Conservation (phyloP, 2,113 vertebrate genomes). For the Rhabdomys dilectus region DNA sequence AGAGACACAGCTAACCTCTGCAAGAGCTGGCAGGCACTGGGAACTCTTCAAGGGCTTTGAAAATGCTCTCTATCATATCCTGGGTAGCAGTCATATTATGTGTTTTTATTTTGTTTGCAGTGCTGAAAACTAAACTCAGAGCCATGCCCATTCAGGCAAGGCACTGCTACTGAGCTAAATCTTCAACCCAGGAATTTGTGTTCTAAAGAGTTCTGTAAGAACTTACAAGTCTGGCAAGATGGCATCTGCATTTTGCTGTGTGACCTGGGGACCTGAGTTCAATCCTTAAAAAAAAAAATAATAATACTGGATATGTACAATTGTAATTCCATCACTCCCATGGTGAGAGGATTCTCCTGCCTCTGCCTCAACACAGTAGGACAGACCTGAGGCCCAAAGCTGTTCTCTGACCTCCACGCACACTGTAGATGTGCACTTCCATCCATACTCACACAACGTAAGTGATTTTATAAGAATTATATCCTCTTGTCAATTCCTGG, state of each 20-base stretch:
- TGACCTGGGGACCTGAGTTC: background rate
- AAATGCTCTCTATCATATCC: background rate
- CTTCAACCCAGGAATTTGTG: background rate
- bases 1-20: background rate
- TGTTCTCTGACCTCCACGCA: background rate
- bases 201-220: slow-evolving; percentile 11
- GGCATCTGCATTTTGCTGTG: background rate
- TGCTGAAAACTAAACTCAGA: background rate
- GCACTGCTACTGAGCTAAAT: background rate
- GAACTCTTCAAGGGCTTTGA: background rate
- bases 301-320: too few species aligned
- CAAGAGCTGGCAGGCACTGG: background rate
- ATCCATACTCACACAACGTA: background rate
- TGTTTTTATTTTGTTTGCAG: background rate
- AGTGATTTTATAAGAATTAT: background rate
- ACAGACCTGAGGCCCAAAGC: too few species aligned
- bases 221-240: background rate
- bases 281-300: background rate
- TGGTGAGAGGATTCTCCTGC: background rate
- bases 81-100: background rate
- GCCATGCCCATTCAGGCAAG: background rate
- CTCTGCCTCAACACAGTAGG: background rate
- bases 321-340: background rate
- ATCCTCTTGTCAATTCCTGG: background rate
- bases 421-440: too few species aligned